These are phyloP conservation scores for Mesochorus sp. DNA, from an alignment of 2,888 invertebrate genomes.

Conservation along the genomic window DNA sequence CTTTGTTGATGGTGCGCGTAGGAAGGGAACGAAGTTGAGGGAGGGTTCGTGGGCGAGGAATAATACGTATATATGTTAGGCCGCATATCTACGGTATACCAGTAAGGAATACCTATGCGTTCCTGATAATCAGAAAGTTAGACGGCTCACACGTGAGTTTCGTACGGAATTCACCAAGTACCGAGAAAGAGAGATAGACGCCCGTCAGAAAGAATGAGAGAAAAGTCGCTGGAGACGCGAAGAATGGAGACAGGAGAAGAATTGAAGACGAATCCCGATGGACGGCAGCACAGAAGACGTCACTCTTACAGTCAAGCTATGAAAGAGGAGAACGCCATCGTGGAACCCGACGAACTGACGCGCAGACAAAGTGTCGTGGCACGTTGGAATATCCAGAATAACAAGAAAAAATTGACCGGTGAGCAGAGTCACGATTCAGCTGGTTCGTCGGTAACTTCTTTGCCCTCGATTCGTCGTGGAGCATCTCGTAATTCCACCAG, in stretches of 20 bases:
- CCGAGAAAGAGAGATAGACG: neutral
- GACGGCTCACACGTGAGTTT: slow-evolving; percentile 47
- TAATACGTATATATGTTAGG: neutral
- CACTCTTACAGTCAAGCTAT: slow-evolving; percentile 74
- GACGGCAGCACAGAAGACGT: slow-evolving; percentile 66
- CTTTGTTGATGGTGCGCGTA: slow-evolving; percentile 27
- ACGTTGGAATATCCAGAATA: slow-evolving; percentile 50
- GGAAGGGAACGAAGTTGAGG: slow-evolving; percentile 18
- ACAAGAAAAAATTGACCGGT: slow-evolving; percentile 49
- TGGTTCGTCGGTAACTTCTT: slow-evolving; percentile 66
- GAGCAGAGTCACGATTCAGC: slow-evolving; percentile 67
- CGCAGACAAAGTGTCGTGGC: slow-evolving; percentile 58
- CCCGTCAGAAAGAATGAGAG: slow-evolving; percentile 3
- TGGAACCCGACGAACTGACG: slow-evolving; percentile 60
- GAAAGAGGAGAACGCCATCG: slow-evolving; percentile 65
- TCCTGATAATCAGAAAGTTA: slow-evolving; percentile 56
- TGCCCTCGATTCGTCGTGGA: slow-evolving; percentile 49
- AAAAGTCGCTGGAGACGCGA: neutral
- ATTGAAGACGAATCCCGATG: slow-evolving; percentile 37
- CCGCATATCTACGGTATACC: slow-evolving; percentile 24
- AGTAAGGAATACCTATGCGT: slow-evolving; percentile 39
- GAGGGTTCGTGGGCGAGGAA: neutral
- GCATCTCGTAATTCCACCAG: slow-evolving; percentile 57
- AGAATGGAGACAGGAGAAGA: slow-evolving; percentile 44
- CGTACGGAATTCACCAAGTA: slow-evolving; percentile 29